phyloP scores from a whole-genome alignment of 2,888 invertebrate species.

The Dryobotodes eremita region DNA sequence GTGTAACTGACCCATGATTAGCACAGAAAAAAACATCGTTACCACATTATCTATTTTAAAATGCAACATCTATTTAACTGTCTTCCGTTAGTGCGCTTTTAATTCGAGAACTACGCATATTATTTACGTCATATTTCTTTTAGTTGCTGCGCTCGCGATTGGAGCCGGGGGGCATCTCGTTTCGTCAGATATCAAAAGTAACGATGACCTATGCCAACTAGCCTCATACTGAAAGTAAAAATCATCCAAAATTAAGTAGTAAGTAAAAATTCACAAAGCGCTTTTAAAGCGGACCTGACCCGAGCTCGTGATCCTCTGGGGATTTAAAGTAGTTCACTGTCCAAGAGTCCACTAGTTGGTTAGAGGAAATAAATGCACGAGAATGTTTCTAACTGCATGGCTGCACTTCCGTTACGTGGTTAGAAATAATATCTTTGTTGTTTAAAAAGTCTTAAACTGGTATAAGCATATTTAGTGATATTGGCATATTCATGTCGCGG shows the following conservation, averaged over 20 bases:
- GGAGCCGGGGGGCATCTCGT: too few relatives aligned
- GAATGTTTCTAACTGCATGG: not conserved
- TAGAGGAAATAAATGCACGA: conserved; percentile 10
- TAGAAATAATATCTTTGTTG: not conserved
- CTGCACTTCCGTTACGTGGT: too few relatives aligned
- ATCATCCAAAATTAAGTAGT: conserved; percentile 36
- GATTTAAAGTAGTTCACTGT: conserved; percentile 38
- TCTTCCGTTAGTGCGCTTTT: not conserved
- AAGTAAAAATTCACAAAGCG: conserved; percentile 56
- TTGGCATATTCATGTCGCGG: too few relatives aligned
- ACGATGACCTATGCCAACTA: not conserved
- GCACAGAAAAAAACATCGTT: not conserved
- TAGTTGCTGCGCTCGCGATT: not conserved
- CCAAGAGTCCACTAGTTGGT: conserved; percentile 28
- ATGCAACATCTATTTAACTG: not conserved
- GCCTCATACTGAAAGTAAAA: conserved; percentile 10
- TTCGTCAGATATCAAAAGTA: too few relatives aligned
- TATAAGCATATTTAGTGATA: not conserved
- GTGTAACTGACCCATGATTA: too few relatives aligned
- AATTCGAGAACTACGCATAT: not conserved
- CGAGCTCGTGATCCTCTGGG: conserved; percentile 40
- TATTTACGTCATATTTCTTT: not conserved
- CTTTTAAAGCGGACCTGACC: conserved; percentile 35
- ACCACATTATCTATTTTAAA: not conserved
- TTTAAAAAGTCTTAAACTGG: not conserved